Evolutionary conservation across 2,888 invertebrate genomes (phyloP), one percentile per base, ranked within the genome.

Genomic region (Drosophila falleni): DNA sequence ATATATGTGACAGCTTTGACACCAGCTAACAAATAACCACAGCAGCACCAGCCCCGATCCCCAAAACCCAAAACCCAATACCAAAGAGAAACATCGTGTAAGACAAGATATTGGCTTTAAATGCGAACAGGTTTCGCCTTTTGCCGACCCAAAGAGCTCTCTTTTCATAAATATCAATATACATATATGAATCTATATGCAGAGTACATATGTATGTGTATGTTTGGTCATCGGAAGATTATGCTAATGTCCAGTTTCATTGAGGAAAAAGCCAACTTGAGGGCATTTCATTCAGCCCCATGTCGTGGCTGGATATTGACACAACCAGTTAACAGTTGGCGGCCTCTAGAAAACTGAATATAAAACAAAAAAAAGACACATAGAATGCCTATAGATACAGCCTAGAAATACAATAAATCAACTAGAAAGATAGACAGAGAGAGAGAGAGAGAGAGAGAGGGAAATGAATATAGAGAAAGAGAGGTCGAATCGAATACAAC

Each of bases 1-100:
- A 87, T 78, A 87, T 90, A 87, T 87, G 89, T 87, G 89, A 90
- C 90, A 87, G 89, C 90, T 89, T 80, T 85, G 86, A 89, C 86
- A 87, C 90, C 76, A 72, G 68, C 84, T 77, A 89, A 89, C 87
- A 87, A 87, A 87, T 86, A 89, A 89, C 84, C 78, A 35, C 69
- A 73, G 74, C 59, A 66, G 56, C 66, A 66, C 53, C 66, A 54
- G 15, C 42, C 41, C 29, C 29, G 4, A 29, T 5, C 39, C 11
- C 31, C 60, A 2, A 16, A 16, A 2, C 37, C 46, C 35, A 3
- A 13, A n/a, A 2, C 10, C 10, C 10, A 41, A 15, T 6, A 1
- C 42, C 51, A 31, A 51, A 59, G 49, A 55, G 60, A 64, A 72
- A 72, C 69, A 78, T 65, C 71, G 60, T 85, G 82, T 81, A 60